A percentile compares a stretch with the other conserved stretches of the same genome.
Evolutionary conservation across 2,888 invertebrate genomes (phyloP).

Genomic region (Graphium colonna): DNA sequence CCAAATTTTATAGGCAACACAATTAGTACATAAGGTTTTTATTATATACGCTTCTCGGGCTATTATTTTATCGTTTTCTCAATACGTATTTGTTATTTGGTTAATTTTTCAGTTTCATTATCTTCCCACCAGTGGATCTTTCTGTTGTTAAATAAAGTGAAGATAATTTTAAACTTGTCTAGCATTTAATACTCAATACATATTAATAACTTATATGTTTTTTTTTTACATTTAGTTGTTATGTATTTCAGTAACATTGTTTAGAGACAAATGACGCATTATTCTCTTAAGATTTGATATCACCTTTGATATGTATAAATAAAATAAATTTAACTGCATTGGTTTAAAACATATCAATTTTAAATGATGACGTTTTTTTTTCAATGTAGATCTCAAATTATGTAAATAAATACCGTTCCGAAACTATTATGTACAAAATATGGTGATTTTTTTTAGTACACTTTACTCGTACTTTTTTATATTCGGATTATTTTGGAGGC

Average conservation of each 20-base stretch:
- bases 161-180: not conserved
- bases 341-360: not conserved
- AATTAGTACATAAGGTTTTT: not conserved
- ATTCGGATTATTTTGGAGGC: constrained; percentile 73
- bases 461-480: constrained; percentile 55
- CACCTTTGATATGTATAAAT: not conserved
- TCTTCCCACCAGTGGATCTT: constrained; percentile 3
- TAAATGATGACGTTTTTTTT: constrained; percentile 17
- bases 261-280: not conserved
- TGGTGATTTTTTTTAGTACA: constrained; percentile 48
- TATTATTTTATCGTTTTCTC: not conserved
- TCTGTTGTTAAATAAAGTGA: constrained; percentile 6
- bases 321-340: not conserved
- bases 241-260: not conserved
- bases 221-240: not conserved
- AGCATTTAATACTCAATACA: constrained; percentile 10
- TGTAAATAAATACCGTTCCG: constrained; percentile 21
- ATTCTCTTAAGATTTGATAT: not conserved
- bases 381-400: constrained; percentile 24
- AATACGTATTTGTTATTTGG: not conserved
- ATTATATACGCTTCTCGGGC: not conserved
- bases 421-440: constrained; percentile 48
- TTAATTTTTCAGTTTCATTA: not conserved
- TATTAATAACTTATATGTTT: constrained; percentile 12
- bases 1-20: not conserved